Evolutionary conservation across 2,797 vertebrate species (phyloP), one percentile per base, ranked within the genome.

Genomic region (Lacerta bilineata): DNA sequence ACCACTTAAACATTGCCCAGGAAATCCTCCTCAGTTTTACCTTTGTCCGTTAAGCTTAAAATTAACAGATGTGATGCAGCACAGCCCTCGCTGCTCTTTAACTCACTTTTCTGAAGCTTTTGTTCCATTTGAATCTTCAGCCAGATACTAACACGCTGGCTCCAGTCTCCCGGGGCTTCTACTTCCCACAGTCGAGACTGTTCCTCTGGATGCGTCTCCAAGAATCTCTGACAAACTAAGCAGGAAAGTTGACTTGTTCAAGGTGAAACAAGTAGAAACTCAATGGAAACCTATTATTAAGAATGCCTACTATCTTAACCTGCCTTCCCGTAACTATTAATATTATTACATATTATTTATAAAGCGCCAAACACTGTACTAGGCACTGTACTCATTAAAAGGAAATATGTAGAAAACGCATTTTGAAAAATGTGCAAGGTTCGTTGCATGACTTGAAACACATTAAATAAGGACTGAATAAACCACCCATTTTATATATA

Each of bases 111-210:
- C 55, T 89, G 78, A 92, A 92, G 94, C 64, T 85, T 91, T 13
- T 92, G 94, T 59, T 92, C 96, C 25, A 98, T 96, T 87, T 96
- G 97, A 92, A 98, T 95, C 93, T 95, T 97, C 41, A 99, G 96
- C 98, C 98, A 99, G 96, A 99, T 97, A 95, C 98, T 99, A 85
- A 91, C 61, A 10, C 98, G 92, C 89, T 98, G 98, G 90, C 92
- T 94, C 98, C 98, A 98, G 25, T 95, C 96, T 43, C 99, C 98
- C 0, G 98, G 98, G 86, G 98, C 95, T 91, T 98, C 97, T 90
- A 98, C 98, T 94, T 99, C 98, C 93, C 98, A 99, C 76, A 99
- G 95, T 55, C 97, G 97, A 4, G 97, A 96, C 87, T 95, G 96
- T 83, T 98, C 94, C 43, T 97, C 96, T 0, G 97, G 91, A 10